phyloP scores from a whole-genome alignment of 2,113 vertebrate genomes.

The Chaetops frenatus region DNA sequence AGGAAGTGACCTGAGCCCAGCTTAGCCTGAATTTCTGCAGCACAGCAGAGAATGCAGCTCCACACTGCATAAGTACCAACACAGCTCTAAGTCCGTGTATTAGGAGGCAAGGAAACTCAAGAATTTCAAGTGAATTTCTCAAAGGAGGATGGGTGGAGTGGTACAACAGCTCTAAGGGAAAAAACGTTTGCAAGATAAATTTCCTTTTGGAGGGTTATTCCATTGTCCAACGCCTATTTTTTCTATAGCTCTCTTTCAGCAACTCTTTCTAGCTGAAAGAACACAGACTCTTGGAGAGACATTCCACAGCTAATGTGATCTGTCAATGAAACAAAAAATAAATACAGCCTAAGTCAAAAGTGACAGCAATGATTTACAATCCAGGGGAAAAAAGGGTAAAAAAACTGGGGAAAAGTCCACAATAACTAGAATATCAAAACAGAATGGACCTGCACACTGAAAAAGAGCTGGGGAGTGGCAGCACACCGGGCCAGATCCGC shows the following conservation, averaged over 20 bases:
- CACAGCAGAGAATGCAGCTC: not conserved
- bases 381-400: not conserved
- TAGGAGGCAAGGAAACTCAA: not conserved
- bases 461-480: not conserved
- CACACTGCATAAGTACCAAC: not conserved
- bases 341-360: not conserved
- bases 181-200: not conserved
- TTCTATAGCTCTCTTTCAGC: not conserved
- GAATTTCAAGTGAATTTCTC: not conserved
- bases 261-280: too few species aligned
- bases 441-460: not conserved
- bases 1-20: not conserved
- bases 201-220: not conserved
- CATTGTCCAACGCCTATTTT: not conserved
- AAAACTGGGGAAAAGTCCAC: not conserved
- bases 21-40: not conserved
- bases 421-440: not conserved
- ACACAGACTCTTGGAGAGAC: not conserved
- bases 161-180: not conserved
- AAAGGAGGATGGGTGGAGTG: not conserved
- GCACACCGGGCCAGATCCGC: not conserved
- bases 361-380: rapidly evolving
- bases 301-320: not conserved
- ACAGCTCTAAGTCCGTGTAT: not conserved
- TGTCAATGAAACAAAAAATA: not conserved